Percentiles rank a stretch among this genome's conserved stretches.
Conservation (phyloP, 2,113 vertebrate genomes). For the Uropsilus gracilis region DNA sequence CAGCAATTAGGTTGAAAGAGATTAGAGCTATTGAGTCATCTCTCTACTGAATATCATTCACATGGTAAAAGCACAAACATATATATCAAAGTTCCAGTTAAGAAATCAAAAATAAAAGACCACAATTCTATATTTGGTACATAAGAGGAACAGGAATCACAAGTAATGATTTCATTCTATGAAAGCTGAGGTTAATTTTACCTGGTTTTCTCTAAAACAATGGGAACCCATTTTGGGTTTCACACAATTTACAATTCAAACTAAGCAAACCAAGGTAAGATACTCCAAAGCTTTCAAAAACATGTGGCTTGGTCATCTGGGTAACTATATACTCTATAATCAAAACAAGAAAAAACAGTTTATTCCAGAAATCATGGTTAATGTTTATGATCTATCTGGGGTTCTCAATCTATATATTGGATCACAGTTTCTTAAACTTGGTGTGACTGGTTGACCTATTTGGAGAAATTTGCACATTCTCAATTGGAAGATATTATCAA, state of each 20-base stretch:
- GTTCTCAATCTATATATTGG: background rate
- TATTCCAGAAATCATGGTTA: background rate
- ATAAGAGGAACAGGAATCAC: background rate
- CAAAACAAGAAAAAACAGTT: background rate
- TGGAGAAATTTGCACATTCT: background rate
- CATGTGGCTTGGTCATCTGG: background rate
- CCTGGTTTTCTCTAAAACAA: background rate
- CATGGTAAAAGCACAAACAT: constrained; percentile 10
- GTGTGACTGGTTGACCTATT: background rate
- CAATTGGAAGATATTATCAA: background rate
- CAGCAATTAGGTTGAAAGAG: background rate
- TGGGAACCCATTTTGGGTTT: background rate
- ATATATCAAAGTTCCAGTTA: background rate
- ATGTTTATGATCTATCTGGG: background rate
- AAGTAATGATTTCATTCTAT: too few species aligned
- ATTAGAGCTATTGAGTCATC: background rate
- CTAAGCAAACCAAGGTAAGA: background rate
- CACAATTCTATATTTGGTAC: background rate
- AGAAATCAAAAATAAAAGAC: background rate
- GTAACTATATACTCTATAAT: background rate
- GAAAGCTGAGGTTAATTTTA: background rate
- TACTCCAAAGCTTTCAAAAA: background rate
- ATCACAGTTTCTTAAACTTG: constrained; percentile 2
- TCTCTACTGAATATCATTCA: constrained; percentile 3
- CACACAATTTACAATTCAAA: background rate